phyloP scores from a whole-genome alignment of 2,113 vertebrate genomes.

The Hirundichthys speculiger region DNA sequence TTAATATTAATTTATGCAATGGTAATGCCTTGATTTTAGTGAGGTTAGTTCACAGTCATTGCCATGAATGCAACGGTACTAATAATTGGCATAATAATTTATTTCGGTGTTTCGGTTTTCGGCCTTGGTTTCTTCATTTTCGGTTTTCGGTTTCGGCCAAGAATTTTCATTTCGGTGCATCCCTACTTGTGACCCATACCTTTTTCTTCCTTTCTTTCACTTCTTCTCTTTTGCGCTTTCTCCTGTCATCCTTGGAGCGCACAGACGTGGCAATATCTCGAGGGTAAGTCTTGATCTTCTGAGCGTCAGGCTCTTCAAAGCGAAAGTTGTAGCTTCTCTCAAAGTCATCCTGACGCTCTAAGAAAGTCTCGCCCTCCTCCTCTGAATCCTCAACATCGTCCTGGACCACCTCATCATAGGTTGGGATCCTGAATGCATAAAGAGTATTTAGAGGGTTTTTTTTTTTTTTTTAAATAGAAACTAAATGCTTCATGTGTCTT shows the following conservation, averaged over 20 bases:
- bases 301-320: slow-evolving; percentile 87
- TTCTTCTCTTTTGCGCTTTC: slow-evolving; percentile 86
- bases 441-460: neutral
- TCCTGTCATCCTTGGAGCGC: slow-evolving; percentile 86
- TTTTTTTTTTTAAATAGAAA: too few relatives aligned
- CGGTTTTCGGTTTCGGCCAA: too few relatives aligned
- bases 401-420: slow-evolving; percentile 76
- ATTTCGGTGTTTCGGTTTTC: too few relatives aligned
- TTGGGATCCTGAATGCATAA: slow-evolving; percentile 71
- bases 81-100: too few relatives aligned
- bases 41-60: too few relatives aligned
- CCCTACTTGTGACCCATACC: slow-evolving; percentile 48
- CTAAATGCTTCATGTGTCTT: neutral
- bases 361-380: slow-evolving; percentile 88
- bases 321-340: slow-evolving; percentile 92
- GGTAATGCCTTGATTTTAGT: too few relatives aligned
- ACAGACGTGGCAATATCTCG: slow-evolving; percentile 87
- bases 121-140: too few relatives aligned
- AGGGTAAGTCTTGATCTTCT: slow-evolving; percentile 87
- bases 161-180: too few relatives aligned
- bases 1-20: too few relatives aligned
- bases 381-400: slow-evolving; percentile 86
- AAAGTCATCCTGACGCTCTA: slow-evolving; percentile 89
- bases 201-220: slow-evolving; percentile 85
- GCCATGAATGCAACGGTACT: too few relatives aligned